phyloP scores from a whole-genome alignment of 2,888 invertebrate species.

The Leptopilina drosophilae region DNA sequence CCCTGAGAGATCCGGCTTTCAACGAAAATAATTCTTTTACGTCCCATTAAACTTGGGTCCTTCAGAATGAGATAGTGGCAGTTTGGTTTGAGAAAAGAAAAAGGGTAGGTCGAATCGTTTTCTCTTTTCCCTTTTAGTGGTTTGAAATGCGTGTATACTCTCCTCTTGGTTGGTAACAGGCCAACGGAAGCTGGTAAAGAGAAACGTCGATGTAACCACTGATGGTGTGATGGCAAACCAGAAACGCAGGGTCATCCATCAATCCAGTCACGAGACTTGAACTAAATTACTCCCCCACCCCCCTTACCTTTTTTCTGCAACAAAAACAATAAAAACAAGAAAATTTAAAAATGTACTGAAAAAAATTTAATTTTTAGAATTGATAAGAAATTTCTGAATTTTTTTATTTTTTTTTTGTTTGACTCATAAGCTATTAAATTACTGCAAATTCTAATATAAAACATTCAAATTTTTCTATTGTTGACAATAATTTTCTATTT shows the following conservation, averaged over 20 bases:
- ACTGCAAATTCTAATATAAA: too few species aligned
- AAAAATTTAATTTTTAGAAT: too few species aligned
- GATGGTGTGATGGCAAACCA: slow-evolving; percentile 24
- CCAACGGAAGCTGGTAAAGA: slow-evolving; percentile 18
- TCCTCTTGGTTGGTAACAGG: slow-evolving; percentile 19
- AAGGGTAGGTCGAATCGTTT: slow-evolving; percentile 25
- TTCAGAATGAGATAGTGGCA: slow-evolving; percentile 34
- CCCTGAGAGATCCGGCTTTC: slow-evolving; percentile 18
- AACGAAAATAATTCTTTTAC: slow-evolving; percentile 31
- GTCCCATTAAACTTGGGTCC: slow-evolving; percentile 29
- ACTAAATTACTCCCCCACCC: background rate
- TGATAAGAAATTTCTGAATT: too few species aligned
- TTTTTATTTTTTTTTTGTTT: too few species aligned
- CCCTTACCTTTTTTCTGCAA: too few species aligned
- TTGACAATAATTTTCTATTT: too few species aligned
- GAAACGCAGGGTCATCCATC: slow-evolving; percentile 32
- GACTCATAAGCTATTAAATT: too few species aligned
- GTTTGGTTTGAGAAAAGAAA: background rate
- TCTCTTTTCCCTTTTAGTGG: slow-evolving; percentile 11
- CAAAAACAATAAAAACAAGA: too few species aligned
- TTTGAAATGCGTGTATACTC: slow-evolving; percentile 15
- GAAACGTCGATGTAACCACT: slow-evolving; percentile 24
- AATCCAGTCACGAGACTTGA: slow-evolving; percentile 14
- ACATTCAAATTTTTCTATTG: too few species aligned
- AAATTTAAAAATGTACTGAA: too few species aligned